Percentiles rank a stretch among this genome's conserved stretches.
These are phyloP conservation scores for Digitonthophagus gazella DNA, from an alignment of 2,888 invertebrate genomes.

Conservation along the genomic window DNA sequence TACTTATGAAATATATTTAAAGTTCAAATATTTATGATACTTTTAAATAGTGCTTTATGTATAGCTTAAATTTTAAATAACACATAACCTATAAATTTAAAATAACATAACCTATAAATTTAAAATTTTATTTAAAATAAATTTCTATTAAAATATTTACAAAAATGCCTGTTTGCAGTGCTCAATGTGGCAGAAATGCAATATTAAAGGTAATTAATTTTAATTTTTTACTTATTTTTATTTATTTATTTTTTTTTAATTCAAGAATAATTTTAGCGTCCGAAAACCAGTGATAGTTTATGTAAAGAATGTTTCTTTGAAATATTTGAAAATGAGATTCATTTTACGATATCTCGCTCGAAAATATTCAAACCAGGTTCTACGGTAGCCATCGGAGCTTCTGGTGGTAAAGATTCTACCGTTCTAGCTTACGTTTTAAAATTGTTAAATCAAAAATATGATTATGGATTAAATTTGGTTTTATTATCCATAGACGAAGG, in stretches of 20 bases:
- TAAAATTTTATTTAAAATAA: no score
- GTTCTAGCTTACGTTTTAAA: slow-evolving; percentile 94
- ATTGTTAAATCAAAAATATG: slow-evolving; percentile 82
- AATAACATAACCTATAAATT: no score
- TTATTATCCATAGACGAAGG: slow-evolving; percentile 98
- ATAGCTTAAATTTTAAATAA: no score
- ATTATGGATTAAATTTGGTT: slow-evolving; percentile 86
- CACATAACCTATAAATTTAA: no score
- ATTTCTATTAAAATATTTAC: not conserved
- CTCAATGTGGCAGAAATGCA: slow-evolving; percentile 73
- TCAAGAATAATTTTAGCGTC: slow-evolving; percentile 61
- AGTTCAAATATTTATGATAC: no score
- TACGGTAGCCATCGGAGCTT: slow-evolving; percentile 90
- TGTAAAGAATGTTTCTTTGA: slow-evolving; percentile 94
- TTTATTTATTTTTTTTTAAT: not conserved
- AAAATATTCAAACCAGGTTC: slow-evolving; percentile 80
- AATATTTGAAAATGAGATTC: slow-evolving; percentile 93
- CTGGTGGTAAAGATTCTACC: slow-evolving; percentile 96
- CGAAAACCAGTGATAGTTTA: slow-evolving; percentile 86
- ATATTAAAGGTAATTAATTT: slow-evolving; percentile 71
- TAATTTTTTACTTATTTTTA: slow-evolving; percentile 18
- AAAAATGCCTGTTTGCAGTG: slow-evolving; percentile 69
- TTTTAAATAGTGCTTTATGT: no score
- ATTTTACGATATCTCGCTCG: slow-evolving; percentile 81
- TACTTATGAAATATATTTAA: no score